phyloP scores from a whole-genome alignment of 2,113 vertebrate species.

The Mola mola region DNA sequence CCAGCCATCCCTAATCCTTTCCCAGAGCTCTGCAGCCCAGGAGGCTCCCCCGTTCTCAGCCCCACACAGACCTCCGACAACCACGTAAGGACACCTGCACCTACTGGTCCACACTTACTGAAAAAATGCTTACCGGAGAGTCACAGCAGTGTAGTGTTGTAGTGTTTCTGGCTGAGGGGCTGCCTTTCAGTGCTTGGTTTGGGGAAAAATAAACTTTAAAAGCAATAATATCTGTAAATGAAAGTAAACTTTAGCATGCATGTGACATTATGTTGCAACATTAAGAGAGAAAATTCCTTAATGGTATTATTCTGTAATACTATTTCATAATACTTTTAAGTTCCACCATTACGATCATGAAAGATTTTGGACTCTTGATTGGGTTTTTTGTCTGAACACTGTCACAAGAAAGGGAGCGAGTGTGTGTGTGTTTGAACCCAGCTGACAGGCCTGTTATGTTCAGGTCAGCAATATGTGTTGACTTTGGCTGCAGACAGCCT shows the following conservation, averaged over 20 bases:
- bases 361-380: background rate
- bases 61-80: conserved; percentile 83
- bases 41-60: conserved; percentile 87
- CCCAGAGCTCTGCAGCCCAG: conserved; percentile 91
- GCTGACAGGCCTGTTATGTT: conserved; percentile 55
- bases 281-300: background rate
- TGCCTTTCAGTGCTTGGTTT: background rate
- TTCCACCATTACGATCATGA: background rate
- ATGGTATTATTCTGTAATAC: background rate
- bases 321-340: background rate
- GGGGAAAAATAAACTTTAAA: too few relatives aligned
- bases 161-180: background rate
- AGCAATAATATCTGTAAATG: too few relatives aligned
- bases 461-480: conserved; percentile 59
- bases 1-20: conserved; percentile 98
- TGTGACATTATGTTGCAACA: too few relatives aligned
- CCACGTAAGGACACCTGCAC: conserved; percentile 81
- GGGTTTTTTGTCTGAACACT: conserved; percentile 15
- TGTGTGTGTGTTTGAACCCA: conserved; percentile 37
- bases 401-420: background rate
- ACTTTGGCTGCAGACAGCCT: conserved; percentile 46
- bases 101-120: background rate
- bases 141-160: background rate
- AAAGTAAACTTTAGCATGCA: too few relatives aligned
- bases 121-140: too few relatives aligned